Evolutionary conservation across 2,113 vertebrate genomes (phyloP).

Genomic region (Acanthisitta chloris): DNA sequence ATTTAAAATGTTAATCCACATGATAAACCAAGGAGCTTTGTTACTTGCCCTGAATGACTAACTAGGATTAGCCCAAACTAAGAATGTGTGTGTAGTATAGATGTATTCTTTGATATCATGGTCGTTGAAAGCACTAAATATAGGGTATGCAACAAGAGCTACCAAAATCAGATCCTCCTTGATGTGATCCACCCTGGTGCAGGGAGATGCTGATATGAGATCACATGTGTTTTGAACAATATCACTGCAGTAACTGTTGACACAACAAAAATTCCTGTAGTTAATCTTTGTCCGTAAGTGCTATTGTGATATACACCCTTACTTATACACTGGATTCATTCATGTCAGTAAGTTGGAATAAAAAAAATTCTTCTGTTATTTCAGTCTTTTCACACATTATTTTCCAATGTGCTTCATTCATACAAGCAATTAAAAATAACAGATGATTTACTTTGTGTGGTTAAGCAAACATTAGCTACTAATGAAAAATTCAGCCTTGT

Average conservation of each 20-base stretch:
- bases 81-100: not conserved
- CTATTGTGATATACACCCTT: not conserved
- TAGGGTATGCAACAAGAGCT: not conserved
- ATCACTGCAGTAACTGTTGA: not conserved
- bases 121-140: not conserved
- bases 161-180: not conserved
- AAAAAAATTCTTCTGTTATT: not conserved
- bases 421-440: not conserved
- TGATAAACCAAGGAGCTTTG: not conserved
- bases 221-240: not conserved
- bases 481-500: not conserved
- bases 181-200: not conserved
- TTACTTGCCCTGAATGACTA: not conserved
- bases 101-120: not conserved
- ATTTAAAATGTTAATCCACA: not conserved
- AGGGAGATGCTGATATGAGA: not conserved
- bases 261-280: not conserved
- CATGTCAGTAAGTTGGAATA: not conserved
- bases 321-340: not conserved
- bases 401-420: not conserved
- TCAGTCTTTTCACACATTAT: not conserved
- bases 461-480: not conserved
- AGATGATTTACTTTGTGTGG: not conserved
- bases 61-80: not conserved
- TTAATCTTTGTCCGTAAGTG: not conserved